A percentile compares a stretch with the other conserved stretches of the same genome.
These are phyloP conservation scores for Drosophila trapezifrons DNA, from an alignment of 1,140 invertebrate genomes.

Conservation along the genomic window DNA sequence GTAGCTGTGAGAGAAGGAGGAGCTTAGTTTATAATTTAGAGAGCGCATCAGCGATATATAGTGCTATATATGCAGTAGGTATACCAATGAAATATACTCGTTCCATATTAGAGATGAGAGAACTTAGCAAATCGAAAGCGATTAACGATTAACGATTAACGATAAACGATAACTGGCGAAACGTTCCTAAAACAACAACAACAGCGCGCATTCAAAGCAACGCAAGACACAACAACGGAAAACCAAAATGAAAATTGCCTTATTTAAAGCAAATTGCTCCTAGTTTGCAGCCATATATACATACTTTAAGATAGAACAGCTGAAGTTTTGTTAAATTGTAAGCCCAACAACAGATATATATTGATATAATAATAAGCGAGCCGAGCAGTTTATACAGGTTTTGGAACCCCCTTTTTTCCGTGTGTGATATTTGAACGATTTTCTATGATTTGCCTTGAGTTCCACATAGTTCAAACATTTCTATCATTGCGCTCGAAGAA, in stretches of 20 bases:
- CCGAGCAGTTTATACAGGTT: conserved; percentile 42
- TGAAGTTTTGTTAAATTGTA: conserved; percentile 53
- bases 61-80: conserved; percentile 37
- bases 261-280: conserved; percentile 74
- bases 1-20: conserved; percentile 50
- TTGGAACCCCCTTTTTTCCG: conserved; percentile 18
- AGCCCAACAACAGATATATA: conserved; percentile 24
- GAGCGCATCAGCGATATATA: conserved; percentile 61
- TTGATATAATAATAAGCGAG: conserved; percentile 34
- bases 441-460: conserved; percentile 60
- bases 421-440: conserved; percentile 39
- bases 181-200: conserved; percentile 63
- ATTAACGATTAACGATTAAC: background rate
- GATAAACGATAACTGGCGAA: conserved; percentile 42
- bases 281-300: conserved; percentile 73
- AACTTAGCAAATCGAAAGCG: conserved; percentile 53
- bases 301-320: conserved; percentile 46
- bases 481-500: conserved; percentile 71
- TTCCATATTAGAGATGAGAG: conserved; percentile 50
- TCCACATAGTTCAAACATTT: conserved; percentile 75
- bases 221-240: conserved; percentile 37
- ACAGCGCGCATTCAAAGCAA: conserved; percentile 32
- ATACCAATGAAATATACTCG: conserved; percentile 54
- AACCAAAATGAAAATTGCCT: conserved; percentile 62
- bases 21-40: conserved; percentile 79